These are phyloP conservation scores for Magallana nippona DNA, from an alignment of 2,888 invertebrate genomes.

Conservation along the genomic window DNA sequence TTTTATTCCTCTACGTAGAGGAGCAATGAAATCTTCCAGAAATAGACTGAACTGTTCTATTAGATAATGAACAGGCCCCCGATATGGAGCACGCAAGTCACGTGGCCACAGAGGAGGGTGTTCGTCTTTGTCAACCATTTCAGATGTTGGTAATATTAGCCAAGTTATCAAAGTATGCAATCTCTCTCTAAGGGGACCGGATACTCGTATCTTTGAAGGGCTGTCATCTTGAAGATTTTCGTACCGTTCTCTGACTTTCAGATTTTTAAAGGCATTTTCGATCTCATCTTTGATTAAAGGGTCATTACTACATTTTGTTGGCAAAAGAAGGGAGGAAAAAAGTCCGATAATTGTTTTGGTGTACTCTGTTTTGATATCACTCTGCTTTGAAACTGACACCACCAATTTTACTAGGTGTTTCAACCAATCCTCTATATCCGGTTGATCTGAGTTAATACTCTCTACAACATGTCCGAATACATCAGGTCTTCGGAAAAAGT, in stretches of 20 bases:
- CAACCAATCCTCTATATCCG: background rate
- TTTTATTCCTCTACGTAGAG: conserved; percentile 86
- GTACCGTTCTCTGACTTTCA: background rate
- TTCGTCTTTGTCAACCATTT: background rate
- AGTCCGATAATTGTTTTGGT: background rate
- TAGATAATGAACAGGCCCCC: conserved; percentile 83
- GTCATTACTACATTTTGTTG: background rate
- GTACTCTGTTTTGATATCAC: background rate
- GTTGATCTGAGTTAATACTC: background rate
- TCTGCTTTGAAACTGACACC: background rate
- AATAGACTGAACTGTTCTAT: conserved; percentile 88
- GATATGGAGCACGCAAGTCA: background rate
- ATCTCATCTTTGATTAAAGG: background rate
- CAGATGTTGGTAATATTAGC: background rate
- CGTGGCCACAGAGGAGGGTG: background rate
- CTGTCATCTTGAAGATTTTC: conserved; percentile 10
- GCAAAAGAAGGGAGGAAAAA: background rate
- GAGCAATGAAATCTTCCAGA: conserved; percentile 89
- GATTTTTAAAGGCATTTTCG: background rate
- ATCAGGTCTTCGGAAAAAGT: conserved; percentile 11
- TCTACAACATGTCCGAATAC: background rate
- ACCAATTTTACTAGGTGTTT: background rate
- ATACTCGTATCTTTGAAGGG: background rate
- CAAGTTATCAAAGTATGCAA: background rate
- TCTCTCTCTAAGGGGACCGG: background rate